Conservation (phyloP, 1,140 invertebrate species). For the Nylanderia fulva region DNA sequence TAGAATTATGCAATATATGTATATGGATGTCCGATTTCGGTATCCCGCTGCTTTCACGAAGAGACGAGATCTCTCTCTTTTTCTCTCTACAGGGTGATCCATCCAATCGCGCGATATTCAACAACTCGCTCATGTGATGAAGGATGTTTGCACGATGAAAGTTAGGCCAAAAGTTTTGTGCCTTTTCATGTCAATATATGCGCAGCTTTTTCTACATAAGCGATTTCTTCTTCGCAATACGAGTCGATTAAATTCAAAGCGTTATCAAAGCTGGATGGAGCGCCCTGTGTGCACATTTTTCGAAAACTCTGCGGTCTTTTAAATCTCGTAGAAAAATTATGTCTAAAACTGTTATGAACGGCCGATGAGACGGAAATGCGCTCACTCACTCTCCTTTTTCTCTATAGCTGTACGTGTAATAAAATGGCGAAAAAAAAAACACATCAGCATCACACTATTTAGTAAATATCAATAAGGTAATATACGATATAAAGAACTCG, state of each 20-base stretch:
- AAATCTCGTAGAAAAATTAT: constrained; percentile 77
- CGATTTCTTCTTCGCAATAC: not conserved
- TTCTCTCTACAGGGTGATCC: constrained; percentile 8
- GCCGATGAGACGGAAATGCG: constrained; percentile 57
- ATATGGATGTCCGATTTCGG: constrained; percentile 35
- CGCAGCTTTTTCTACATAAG: not conserved
- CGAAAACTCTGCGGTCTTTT: constrained; percentile 66
- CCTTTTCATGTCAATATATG: constrained; percentile 4
- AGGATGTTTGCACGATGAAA: constrained; percentile 10
- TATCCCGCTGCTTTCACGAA: constrained; percentile 30
- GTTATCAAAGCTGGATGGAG: constrained; percentile 15
- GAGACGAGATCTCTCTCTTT: constrained; percentile 34
- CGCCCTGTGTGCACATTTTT: not conserved
- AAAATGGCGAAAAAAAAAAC: constrained; percentile 60
- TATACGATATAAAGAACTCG: constrained; percentile 71
- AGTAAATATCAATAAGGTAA: constrained; percentile 71
- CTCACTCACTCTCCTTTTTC: no score
- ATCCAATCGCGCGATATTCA: constrained; percentile 30
- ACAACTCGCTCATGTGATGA: not conserved
- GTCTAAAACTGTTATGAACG: constrained; percentile 45
- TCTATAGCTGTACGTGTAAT: constrained; percentile 23
- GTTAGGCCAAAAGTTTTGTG: constrained; percentile 37
- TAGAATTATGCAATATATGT: constrained; percentile 71
- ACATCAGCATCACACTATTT: constrained; percentile 71
- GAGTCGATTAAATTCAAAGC: not conserved